These are phyloP conservation scores for Falco punctatus DNA, from an alignment of 2,113 vertebrate genomes.

Conservation along the genomic window DNA sequence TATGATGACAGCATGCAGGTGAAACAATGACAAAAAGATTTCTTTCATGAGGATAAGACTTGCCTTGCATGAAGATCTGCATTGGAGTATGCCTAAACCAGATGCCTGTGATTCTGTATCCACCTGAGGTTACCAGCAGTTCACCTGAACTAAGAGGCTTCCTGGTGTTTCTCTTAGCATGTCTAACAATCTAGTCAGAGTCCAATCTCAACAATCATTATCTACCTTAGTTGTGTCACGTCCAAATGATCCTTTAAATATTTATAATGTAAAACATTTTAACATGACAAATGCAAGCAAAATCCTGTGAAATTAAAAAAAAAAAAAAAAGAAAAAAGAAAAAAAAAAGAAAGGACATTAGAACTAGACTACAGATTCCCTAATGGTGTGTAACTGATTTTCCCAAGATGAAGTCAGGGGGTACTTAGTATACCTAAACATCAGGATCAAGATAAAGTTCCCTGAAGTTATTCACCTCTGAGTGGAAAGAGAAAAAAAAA, in stretches of 20 bases:
- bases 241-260: constrained; percentile 3
- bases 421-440: background rate
- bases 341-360: background rate
- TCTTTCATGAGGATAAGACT: background rate
- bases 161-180: background rate
- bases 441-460: background rate
- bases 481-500: background rate
- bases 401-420: background rate
- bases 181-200: background rate
- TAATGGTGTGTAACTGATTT: background rate
- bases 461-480: background rate
- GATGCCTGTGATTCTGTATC: background rate
- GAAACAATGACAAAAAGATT: background rate
- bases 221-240: background rate
- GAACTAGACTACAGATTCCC: background rate
- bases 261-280: background rate
- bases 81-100: background rate
- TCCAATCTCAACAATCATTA: background rate
- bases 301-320: background rate
- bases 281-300: background rate
- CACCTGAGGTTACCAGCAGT: background rate
- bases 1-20: background rate
- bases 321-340: background rate
- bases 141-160: background rate
- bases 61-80: background rate